Conservation (phyloP, 2,797 vertebrate species). For the Coilia nasus region DNA sequence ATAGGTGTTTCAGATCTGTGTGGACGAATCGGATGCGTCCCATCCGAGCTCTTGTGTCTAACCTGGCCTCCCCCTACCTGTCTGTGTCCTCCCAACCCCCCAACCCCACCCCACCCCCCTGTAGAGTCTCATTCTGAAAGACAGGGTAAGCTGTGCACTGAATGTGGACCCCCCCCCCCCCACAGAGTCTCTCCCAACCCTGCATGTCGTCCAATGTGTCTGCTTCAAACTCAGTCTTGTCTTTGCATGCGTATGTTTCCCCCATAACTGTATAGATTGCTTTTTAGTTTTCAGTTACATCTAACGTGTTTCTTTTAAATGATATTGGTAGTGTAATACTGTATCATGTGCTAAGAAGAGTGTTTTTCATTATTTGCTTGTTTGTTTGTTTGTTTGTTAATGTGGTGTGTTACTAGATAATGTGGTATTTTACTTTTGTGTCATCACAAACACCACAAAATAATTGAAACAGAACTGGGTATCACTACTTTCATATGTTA, state of each 20-base stretch:
- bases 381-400: background rate
- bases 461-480: too few species aligned
- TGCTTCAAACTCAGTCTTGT: background rate
- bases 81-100: background rate
- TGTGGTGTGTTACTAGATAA: too few species aligned
- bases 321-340: background rate
- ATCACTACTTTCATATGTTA: too few species aligned
- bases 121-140: conserved; percentile 36
- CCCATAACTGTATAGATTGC: background rate
- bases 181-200: background rate
- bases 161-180: background rate
- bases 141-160: conserved; percentile 30
- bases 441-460: background rate
- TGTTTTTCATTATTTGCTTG: background rate
- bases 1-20: background rate
- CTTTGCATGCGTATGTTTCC: background rate
- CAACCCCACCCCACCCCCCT: background rate
- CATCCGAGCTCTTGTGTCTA: background rate
- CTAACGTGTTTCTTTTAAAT: background rate
- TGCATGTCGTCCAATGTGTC: conserved; percentile 1
- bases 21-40: background rate
- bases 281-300: background rate
- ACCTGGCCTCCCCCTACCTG: conserved; percentile 13
- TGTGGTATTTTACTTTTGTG: background rate
- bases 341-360: background rate